Evolutionary conservation across 2,888 invertebrate species (phyloP).

Genomic region (Disparrhopalites patrizii): DNA sequence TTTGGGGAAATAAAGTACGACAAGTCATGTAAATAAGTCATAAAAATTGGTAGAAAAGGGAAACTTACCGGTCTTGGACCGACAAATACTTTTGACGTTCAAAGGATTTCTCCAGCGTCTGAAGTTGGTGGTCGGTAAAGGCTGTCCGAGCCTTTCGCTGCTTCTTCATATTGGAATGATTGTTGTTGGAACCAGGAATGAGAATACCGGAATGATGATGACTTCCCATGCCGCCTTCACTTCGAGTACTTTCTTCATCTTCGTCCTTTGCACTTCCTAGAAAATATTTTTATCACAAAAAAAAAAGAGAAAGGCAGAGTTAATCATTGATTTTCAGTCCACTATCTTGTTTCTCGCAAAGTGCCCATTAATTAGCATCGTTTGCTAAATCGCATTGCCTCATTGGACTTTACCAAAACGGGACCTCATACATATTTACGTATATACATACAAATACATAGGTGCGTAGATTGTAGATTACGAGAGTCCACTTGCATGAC

Average conservation of each 20-base stretch:
- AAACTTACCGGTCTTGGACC: conserved; percentile 70
- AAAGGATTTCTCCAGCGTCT: conserved; percentile 93
- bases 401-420: too few species aligned
- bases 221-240: conserved; percentile 44
- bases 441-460: too few species aligned
- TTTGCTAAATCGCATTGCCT: too few species aligned
- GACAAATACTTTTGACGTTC: conserved; percentile 95
- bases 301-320: not conserved
- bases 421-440: too few species aligned
- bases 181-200: conserved; percentile 43
- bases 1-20: too few species aligned
- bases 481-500: too few species aligned
- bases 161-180: conserved; percentile 62
- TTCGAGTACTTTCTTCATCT: conserved; percentile 45
- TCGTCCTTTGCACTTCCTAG: conserved; percentile 46
- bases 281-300: not conserved
- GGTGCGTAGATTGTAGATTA: too few species aligned
- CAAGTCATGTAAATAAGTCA: too few species aligned
- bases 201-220: conserved; percentile 41
- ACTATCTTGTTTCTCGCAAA: too few species aligned
- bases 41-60: too few species aligned
- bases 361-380: conserved; percentile 2
- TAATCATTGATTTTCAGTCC: not conserved
- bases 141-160: conserved; percentile 95
- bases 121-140: conserved; percentile 97